Evolutionary conservation across 2,113 vertebrate genomes (phyloP).

Genomic region (Patagioenas fasciata): DNA sequence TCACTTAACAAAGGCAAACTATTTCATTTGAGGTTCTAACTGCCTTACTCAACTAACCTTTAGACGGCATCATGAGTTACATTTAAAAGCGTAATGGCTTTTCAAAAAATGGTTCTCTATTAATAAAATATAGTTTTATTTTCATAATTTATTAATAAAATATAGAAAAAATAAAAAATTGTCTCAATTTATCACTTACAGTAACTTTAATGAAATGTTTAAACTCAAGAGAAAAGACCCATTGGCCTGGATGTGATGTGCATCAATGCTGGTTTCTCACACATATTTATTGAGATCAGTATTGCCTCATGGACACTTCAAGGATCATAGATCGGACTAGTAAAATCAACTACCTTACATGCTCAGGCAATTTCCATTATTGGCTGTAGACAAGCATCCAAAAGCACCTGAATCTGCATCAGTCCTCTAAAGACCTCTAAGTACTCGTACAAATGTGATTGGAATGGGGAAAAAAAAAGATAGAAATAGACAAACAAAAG

Average conservation of each 20-base stretch:
- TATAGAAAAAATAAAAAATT: neutral
- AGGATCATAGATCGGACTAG: neutral
- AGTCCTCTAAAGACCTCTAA: neutral
- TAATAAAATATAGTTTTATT: neutral
- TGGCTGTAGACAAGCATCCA: neutral
- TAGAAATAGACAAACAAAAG: neutral
- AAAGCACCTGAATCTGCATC: neutral
- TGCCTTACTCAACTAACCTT: neutral
- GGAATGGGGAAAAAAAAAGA: neutral
- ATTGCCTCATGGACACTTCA: neutral
- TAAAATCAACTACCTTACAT: neutral
- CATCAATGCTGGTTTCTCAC: neutral
- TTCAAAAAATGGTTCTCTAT: neutral
- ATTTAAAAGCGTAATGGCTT: neutral
- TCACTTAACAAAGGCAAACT: conserved; percentile 12
- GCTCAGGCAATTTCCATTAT: neutral
- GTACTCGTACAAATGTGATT: neutral
- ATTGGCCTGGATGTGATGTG: neutral
- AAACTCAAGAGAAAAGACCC: neutral
- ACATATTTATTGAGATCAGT: neutral
- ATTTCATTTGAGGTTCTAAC: neutral
- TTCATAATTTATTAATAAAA: neutral
- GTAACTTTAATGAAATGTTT: neutral
- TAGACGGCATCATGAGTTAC: fast-evolving
- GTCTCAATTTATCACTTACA: neutral